A percentile compares a stretch with the other conserved stretches of the same genome.
Evolutionary conservation across 2,797 vertebrate genomes (phyloP).

Genomic region (Cyclopterus lumpus): DNA sequence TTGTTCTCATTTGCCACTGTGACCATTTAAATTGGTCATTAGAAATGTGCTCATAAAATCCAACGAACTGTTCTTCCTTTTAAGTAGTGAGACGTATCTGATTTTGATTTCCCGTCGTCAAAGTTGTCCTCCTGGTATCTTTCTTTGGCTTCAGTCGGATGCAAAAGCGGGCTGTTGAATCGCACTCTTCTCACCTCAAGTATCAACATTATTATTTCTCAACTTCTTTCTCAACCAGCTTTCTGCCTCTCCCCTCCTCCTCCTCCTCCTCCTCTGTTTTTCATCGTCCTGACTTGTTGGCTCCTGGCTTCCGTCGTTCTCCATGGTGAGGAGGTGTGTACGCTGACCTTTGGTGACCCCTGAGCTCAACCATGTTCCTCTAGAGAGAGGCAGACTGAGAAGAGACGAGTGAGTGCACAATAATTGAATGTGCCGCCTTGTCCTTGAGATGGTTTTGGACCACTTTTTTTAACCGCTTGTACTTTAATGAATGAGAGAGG

Average conservation of each 20-base stretch:
- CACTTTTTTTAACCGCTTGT: conserved; percentile 9
- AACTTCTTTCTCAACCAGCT: conserved; percentile 48
- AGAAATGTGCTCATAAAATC: conserved; percentile 40
- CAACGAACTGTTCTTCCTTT: conserved; percentile 40
- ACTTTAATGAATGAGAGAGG: background rate
- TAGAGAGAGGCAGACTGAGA: conserved; percentile 44
- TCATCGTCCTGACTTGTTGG: conserved; percentile 61
- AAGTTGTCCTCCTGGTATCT: conserved; percentile 30
- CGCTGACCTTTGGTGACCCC: conserved; percentile 72
- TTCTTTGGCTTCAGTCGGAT: conserved; percentile 29
- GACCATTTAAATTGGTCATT: conserved; percentile 58
- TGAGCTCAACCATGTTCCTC: conserved; percentile 54
- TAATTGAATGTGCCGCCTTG: conserved; percentile 39
- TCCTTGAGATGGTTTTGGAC: conserved; percentile 62
- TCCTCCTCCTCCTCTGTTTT: conserved; percentile 48
- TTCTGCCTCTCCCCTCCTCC: conserved; percentile 7
- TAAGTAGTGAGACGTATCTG: conserved; percentile 27
- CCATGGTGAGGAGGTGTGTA: conserved; percentile 72
- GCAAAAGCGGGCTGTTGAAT: background rate
- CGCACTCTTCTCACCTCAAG: conserved; percentile 42
- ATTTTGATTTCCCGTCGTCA: conserved; percentile 39
- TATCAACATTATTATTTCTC: conserved; percentile 73
- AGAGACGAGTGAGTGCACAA: conserved; percentile 33
- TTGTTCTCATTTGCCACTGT: conserved; percentile 25
- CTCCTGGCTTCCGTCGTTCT: conserved; percentile 69